Percentiles rank a stretch among this genome's conserved stretches.
Conservation (phyloP, 2,113 vertebrate species). For the Forbesichthys agassizii region DNA sequence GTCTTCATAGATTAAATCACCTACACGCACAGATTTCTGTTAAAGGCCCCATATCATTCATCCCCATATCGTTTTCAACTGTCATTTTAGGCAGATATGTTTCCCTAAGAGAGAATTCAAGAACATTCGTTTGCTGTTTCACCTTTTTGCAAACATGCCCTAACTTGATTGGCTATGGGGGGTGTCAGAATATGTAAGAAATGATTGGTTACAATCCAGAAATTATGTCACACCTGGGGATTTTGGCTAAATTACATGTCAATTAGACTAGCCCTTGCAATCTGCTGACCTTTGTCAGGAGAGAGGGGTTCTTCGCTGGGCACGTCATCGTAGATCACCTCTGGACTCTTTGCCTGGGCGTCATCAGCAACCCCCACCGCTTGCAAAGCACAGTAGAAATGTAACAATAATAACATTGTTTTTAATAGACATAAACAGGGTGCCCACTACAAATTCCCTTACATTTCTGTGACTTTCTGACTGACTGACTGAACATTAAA, state of each 20-base stretch:
- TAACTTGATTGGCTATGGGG: too few relatives aligned
- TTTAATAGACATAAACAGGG: conserved; percentile 3
- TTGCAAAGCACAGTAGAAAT: conserved; percentile 9
- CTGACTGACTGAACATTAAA: too few relatives aligned
- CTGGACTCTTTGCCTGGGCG: conserved; percentile 61
- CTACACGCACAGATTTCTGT: conserved; percentile 6
- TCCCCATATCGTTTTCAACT: background rate
- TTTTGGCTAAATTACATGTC: too few relatives aligned
- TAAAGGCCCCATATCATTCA: background rate
- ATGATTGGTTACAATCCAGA: too few relatives aligned
- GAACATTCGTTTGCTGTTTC: too few relatives aligned
- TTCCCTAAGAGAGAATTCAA: too few relatives aligned
- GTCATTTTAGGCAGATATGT: background rate
- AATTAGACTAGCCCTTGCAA: background rate
- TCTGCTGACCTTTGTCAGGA: conserved; percentile 76
- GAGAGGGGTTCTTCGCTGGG: conserved; percentile 77
- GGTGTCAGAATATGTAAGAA: too few relatives aligned
- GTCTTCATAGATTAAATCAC: conserved; percentile 84
- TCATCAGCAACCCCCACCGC: conserved; percentile 27
- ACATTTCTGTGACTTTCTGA: too few relatives aligned
- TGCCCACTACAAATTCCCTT: too few relatives aligned
- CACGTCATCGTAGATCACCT: conserved; percentile 96
- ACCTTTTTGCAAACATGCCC: too few relatives aligned
- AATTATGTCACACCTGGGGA: too few relatives aligned
- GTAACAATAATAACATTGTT: conserved; percentile 18